phyloP scores from a whole-genome alignment of 2,888 invertebrate species.

The Mythimna loreyi region DNA sequence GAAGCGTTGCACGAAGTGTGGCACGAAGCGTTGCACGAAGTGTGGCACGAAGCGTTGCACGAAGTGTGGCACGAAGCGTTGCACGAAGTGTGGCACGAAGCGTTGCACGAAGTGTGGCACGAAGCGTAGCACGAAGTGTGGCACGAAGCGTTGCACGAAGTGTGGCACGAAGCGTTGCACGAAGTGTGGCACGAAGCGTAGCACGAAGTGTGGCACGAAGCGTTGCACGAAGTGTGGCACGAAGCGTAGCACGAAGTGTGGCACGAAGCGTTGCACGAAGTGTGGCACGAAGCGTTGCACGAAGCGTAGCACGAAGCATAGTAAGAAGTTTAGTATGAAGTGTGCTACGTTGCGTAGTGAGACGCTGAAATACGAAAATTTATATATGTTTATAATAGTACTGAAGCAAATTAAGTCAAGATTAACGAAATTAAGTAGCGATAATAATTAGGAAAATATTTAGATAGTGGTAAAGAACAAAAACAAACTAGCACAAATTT shows the following conservation, averaged over 20 bases:
- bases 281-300: conserved; percentile 10
- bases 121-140: too few species aligned
- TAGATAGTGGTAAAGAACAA: background rate
- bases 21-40: background rate
- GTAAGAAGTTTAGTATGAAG: too few species aligned
- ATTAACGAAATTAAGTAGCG: background rate
- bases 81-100: too few species aligned
- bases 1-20: too few species aligned
- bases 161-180: conserved; percentile 10
- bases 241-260: conserved; percentile 23
- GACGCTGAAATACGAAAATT: too few species aligned
- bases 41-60: conserved; percentile 10
- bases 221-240: too few species aligned
- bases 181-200: conserved; percentile 7
- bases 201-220: too few species aligned
- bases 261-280: background rate
- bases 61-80: conserved; percentile 6
- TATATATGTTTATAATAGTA: background rate
- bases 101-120: too few species aligned
- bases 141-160: background rate
- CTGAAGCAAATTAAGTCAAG: background rate
- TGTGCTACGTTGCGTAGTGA: too few species aligned
- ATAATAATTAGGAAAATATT: background rate
- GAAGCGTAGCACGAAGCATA: conserved; percentile 9
- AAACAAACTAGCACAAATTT: too few species aligned